Percentiles rank a stretch among this genome's conserved stretches.
phyloP scores from a whole-genome alignment of 1,140 invertebrate species.

The Hetaerina americana region DNA sequence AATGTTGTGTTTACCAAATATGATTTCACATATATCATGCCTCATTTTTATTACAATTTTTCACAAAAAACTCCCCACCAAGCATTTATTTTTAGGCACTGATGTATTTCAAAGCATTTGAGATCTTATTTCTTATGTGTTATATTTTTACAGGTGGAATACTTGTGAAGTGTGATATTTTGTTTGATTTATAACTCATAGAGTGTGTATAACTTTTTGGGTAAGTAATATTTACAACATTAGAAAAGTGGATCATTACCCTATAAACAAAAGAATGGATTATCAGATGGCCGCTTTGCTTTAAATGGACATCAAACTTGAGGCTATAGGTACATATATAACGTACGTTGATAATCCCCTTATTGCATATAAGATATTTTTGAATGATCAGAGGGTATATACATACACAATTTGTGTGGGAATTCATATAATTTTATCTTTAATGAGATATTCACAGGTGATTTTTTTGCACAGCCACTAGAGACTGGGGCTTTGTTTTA shows the following conservation, averaged over 20 bases:
- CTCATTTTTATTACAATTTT: too few species aligned
- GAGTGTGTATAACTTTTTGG: too few species aligned
- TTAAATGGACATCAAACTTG: background rate
- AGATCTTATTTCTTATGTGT: background rate
- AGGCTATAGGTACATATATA: background rate
- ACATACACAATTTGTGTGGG: too few species aligned
- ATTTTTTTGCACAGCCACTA: background rate
- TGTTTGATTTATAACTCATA: too few species aligned
- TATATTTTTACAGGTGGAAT: background rate
- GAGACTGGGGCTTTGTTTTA: background rate
- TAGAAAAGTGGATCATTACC: too few species aligned
- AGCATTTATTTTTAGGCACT: background rate
- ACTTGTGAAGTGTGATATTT: background rate
- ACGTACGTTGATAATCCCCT: too few species aligned
- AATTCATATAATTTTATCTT: background rate
- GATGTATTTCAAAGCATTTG: too few species aligned
- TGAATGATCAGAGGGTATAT: too few species aligned
- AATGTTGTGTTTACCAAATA: background rate
- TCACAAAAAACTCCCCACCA: background rate
- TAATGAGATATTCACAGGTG: background rate
- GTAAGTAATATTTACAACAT: too few species aligned
- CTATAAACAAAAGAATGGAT: too few species aligned
- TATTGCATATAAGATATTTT: too few species aligned
- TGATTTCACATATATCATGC: background rate
- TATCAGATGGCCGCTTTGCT: background rate